Percentiles rank a stretch among this genome's conserved stretches.
Evolutionary conservation across 2,797 vertebrate genomes (phyloP).

Genomic region (Salarias fasciatus): DNA sequence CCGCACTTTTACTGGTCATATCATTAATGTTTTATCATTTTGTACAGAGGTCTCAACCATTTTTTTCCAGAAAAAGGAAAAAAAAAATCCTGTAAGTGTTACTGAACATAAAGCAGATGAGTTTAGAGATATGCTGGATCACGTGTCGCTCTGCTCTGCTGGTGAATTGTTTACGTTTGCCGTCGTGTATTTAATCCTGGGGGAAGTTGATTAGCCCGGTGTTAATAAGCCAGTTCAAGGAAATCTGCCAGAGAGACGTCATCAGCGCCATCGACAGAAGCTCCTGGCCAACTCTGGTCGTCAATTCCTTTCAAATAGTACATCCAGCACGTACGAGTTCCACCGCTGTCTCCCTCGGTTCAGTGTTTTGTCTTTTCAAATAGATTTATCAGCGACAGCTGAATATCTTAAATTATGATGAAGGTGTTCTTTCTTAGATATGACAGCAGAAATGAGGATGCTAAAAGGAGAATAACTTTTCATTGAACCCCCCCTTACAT

Average conservation of each 20-base stretch:
- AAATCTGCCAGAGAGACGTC: constrained; percentile 56
- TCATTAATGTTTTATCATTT: constrained; percentile 30
- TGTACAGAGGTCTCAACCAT: constrained; percentile 24
- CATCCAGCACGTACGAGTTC: constrained; percentile 13
- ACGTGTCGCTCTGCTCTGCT: no score
- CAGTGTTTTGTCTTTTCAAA: not conserved
- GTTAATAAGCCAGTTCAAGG: constrained; percentile 49
- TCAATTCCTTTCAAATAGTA: constrained; percentile 55
- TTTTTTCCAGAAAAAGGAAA: no score
- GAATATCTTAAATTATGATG: not conserved
- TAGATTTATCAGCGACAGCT: not conserved
- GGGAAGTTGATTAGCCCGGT: constrained; percentile 41
- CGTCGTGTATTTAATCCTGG: constrained; percentile 48
- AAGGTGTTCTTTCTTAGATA: no score
- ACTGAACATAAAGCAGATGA: constrained; percentile 6
- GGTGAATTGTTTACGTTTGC: constrained; percentile 38
- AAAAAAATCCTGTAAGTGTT: not conserved
- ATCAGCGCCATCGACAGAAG: constrained; percentile 59
- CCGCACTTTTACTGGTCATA: constrained; percentile 12
- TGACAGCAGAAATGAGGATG: not conserved
- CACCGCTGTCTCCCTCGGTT: not conserved
- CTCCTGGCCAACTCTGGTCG: constrained; percentile 37
- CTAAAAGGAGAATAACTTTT: not conserved
- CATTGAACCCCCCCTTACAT: no score
- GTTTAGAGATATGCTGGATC: no score